Evolutionary conservation across 2,888 invertebrate genomes (phyloP).

Genomic region (Ecliptopera silaceata): DNA sequence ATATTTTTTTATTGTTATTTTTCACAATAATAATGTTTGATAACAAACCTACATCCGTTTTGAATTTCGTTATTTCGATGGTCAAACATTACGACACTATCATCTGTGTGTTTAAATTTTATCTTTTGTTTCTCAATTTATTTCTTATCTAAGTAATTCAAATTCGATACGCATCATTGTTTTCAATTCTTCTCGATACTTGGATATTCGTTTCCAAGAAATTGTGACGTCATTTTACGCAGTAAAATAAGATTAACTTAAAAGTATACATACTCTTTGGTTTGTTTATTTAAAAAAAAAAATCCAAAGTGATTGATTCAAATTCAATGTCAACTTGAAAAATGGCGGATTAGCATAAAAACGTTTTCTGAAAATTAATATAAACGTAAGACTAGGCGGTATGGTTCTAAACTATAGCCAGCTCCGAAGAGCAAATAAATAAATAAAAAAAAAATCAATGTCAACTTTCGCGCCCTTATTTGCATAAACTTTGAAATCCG

Average conservation of each 20-base stretch:
- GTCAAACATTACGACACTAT: slow-evolving; percentile 35
- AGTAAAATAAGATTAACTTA: neutral
- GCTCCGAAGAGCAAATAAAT: no score
- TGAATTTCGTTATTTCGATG: slow-evolving; percentile 36
- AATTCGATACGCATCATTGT: slow-evolving; percentile 30
- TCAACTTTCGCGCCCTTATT: slow-evolving; percentile 17
- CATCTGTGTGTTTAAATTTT: slow-evolving; percentile 18
- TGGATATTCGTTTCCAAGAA: slow-evolving; percentile 24
- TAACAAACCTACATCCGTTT: slow-evolving; percentile 26
- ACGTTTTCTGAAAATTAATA: no score
- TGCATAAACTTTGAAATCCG: slow-evolving; percentile 13
- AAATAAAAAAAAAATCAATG: slow-evolving; percentile 24
- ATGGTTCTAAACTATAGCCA: no score
- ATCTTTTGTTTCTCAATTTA: slow-evolving; percentile 27
- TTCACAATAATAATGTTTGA: no score
- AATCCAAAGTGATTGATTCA: neutral
- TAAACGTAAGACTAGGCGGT: no score
- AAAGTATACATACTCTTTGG: no score
- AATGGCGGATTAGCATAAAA: no score
- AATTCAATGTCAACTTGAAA: slow-evolving; percentile 24
- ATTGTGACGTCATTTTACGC: slow-evolving; percentile 5
- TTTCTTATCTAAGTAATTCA: slow-evolving; percentile 38
- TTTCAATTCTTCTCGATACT: slow-evolving; percentile 29
- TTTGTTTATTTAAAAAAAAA: no score
- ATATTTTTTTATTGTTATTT: no score